Base-by-base conservation (phyloP, 2,888 invertebrate species). In the Drosophila lacicola region DNA sequence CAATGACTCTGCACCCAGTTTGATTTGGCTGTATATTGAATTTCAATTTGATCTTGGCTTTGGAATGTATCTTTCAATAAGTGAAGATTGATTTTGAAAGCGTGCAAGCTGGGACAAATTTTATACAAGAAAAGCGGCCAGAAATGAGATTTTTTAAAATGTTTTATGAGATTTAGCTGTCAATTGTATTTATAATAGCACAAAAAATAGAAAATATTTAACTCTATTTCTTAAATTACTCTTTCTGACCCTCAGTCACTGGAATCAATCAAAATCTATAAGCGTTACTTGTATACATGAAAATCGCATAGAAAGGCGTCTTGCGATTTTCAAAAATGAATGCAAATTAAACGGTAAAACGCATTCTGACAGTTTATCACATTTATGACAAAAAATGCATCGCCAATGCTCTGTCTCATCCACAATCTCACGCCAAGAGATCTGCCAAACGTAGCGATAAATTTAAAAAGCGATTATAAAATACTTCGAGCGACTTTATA, bases 21-120 rank as follows among this genome's bases (percentile, higher is more conserved):
- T 50, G 19, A 13, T 6, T 55, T 58, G 39, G 36, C 56, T 51
- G n/a, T 41, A 62, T 83, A 88, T 82, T 75, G 66, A 77, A 70
- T 88, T 86, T 80, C 83, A 68, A 70, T 67, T 70, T 63, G 44
- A 67, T 70, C 57, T 68, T 66, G 50, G 17, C 45, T 29, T 19
- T 42, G 9, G 21, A 50, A 58, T 72, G 72, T 68, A 45, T 75
- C 58, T 75, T 49, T 53, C 37, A 61, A 29, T n/a, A 44, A 34
- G 25, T 17, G 37, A 11, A 58, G 62, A 41, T 56, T n/a, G 56
- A 54, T 70, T 55, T 50, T 21, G 51, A 58, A 29, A 47, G 19
- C 17, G 17, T 34, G 53, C 33, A 11, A 39, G 37, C 34, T 36
- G 11, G 4, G 4, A 8, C 25, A 29, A 29, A 29, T 8, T 2